Evolutionary conservation across 2,797 vertebrate genomes (phyloP), one percentile per base, ranked within the genome.

Genomic region (Clangula hyemalis): DNA sequence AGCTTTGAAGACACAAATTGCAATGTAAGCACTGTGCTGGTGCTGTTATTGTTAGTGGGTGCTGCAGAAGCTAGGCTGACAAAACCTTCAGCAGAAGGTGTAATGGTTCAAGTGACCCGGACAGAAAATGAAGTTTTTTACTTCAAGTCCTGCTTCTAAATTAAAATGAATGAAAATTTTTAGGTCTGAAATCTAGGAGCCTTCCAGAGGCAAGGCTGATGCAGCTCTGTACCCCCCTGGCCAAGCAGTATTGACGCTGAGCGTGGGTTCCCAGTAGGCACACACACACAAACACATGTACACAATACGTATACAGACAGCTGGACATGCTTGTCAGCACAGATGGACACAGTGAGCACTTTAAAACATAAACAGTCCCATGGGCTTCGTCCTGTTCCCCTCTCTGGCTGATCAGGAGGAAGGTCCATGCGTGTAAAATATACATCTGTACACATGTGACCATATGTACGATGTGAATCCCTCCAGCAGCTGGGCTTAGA

Each of bases 1-100:
- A 65, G 51, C 58, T 90, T 92, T 89, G 88, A 81, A 94, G 75
- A 75, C n/a, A 62, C 43, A 89, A 64, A 69, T 47, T 82, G 81
- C 81, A 74, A 30, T 56, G 51, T 70, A 90, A 94, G 39, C 54
- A 85, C 27, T 28, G 13, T 68, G 58, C 60, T 65, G 34, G 75
- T 79, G 22, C 54, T 70, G 16, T 83, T 79, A 74, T 75, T 81
- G 54, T 60, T 90, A 77, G 27, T 61, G 38, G 45, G 43, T 60
- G 10, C 25, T 51, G 41, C 66, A 80, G 71, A 75, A 71, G 20
- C 32, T 71, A 41, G 30, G 21, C 34, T 84, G n/a, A 27, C 53
- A 87, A 93, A 90, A 68, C 3, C 18, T 80, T 74, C 57, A 91
- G 16, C 18, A 61, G 27, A 11, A 81, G 6, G 1, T 0, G 8